Conservation (phyloP, 2,888 invertebrate genomes). For the Hipparchia semele region DNA sequence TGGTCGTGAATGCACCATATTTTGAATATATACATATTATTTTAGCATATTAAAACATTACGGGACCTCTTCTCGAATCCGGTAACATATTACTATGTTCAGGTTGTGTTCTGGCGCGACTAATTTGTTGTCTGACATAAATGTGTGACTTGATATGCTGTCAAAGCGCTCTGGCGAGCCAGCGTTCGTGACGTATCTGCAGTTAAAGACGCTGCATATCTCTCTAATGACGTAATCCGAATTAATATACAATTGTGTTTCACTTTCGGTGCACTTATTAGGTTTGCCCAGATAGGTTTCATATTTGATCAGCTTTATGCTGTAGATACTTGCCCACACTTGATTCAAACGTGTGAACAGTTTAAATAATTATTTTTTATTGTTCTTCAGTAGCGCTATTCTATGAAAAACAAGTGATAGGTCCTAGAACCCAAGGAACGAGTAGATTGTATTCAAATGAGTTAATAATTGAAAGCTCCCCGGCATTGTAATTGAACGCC, state of each 20-base stretch:
- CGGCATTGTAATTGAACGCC: slow-evolving; percentile 21
- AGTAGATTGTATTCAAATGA: slow-evolving; percentile 27
- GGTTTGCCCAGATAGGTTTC: neutral
- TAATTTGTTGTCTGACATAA: too few species aligned
- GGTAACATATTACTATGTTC: too few species aligned
- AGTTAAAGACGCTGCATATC: too few species aligned
- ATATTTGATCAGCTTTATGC: neutral
- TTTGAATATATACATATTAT: neutral
- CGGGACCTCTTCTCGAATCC: too few species aligned
- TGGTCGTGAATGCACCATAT: neutral
- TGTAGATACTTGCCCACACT: neutral
- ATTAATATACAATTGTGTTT: neutral
- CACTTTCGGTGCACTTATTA: neutral
- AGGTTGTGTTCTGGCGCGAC: too few species aligned
- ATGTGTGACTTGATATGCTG: too few species aligned
- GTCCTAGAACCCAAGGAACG: slow-evolving; percentile 11
- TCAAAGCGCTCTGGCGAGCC: too few species aligned
- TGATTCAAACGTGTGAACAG: neutral
- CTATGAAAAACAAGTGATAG: slow-evolving; percentile 11
- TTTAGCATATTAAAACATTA: neutral
- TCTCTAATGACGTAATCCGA: too few species aligned
- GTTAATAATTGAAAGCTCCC: slow-evolving; percentile 25
- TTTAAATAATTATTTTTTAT: slow-evolving; percentile 2
- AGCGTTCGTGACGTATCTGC: too few species aligned
- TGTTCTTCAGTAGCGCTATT: neutral